These are phyloP conservation scores for Morelia viridis DNA, from an alignment of 2,797 vertebrate genomes.

Conservation along the genomic window DNA sequence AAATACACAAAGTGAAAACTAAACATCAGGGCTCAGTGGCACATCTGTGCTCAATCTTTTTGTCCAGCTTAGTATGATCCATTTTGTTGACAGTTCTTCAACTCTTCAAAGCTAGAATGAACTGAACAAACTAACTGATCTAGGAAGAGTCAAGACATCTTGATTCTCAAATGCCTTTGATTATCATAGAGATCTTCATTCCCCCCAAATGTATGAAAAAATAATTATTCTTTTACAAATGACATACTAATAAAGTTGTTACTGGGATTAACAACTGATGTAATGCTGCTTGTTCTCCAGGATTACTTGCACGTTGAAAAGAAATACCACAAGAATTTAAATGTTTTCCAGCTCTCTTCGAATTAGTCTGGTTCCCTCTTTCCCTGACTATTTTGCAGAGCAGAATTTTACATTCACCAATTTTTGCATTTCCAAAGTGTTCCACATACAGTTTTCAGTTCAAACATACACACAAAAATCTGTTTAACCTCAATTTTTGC, in stretches of 20 bases:
- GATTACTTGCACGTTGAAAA: slow-evolving; percentile 18
- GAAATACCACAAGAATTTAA: background rate
- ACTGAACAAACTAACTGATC: no score
- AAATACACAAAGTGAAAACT: no score
- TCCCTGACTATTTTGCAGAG: background rate
- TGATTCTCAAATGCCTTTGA: no score
- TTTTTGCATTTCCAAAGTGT: background rate
- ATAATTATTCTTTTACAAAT: slow-evolving; percentile 14
- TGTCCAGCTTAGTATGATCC: background rate
- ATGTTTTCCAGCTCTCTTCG: background rate
- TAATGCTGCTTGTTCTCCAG: slow-evolving; percentile 33
- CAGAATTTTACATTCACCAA: background rate
- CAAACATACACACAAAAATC: background rate
- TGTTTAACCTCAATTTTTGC: background rate
- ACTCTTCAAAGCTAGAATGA: no score
- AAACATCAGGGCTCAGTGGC: no score
- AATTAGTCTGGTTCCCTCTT: background rate
- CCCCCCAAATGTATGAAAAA: background rate
- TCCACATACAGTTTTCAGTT: background rate
- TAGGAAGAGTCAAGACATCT: no score
- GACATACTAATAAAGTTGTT: slow-evolving; percentile 49
- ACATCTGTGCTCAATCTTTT: no score
- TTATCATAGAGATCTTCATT: no score
- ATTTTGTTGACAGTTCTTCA: background rate
- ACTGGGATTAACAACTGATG: slow-evolving; percentile 46